These are phyloP conservation scores for Rattus rattus DNA, from an alignment of 2,113 vertebrate genomes.

Conservation along the genomic window DNA sequence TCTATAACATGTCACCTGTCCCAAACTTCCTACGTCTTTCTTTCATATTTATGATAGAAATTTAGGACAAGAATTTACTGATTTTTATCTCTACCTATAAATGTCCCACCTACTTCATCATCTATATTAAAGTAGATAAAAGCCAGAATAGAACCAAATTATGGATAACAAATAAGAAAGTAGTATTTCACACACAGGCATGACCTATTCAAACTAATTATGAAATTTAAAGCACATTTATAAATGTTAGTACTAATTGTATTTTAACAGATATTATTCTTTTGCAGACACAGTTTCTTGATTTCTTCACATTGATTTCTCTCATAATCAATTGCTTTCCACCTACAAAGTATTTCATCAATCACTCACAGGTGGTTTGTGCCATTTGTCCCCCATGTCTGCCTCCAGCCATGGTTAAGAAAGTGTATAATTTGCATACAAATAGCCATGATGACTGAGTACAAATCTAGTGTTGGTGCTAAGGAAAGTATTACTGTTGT, in stretches of 20 bases:
- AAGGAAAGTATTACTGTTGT: background rate
- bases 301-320: background rate
- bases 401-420: background rate
- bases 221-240: slow-evolving; percentile 20
- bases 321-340: background rate
- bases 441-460: background rate
- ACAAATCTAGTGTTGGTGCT: background rate
- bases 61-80: background rate
- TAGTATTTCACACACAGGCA: background rate
- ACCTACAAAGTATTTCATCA: background rate
- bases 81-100: background rate
- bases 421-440: background rate
- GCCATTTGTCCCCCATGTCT: background rate
- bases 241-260: background rate
- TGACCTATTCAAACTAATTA: slow-evolving; percentile 28
- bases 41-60: background rate
- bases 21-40: background rate
- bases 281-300: background rate
- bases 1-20: background rate
- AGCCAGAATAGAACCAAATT: background rate
- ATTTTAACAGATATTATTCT: background rate
- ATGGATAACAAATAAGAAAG: background rate
- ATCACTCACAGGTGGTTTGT: background rate
- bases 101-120: background rate
- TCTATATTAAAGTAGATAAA: slow-evolving; percentile 10